These are phyloP conservation scores for Limnephilus rhombicus DNA, from an alignment of 2,888 invertebrate genomes.

Conservation along the genomic window DNA sequence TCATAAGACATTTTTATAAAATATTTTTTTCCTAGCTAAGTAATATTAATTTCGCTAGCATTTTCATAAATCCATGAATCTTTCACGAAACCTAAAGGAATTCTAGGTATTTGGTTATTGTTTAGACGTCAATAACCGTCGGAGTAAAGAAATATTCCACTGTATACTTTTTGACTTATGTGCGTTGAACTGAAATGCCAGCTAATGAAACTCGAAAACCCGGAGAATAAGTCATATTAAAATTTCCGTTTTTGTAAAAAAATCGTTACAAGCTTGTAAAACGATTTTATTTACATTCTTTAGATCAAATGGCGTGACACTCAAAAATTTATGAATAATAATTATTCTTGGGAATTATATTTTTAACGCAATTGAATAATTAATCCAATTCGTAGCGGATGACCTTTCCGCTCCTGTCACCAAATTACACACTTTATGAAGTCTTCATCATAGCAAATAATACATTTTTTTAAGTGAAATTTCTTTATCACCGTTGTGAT, in stretches of 20 bases:
- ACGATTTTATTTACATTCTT: background rate
- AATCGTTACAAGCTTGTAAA: background rate
- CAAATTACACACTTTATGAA: background rate
- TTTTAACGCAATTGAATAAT: background rate
- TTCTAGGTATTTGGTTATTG: background rate
- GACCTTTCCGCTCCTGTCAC: background rate
- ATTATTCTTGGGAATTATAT: background rate
- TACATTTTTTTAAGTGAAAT: too few species aligned
- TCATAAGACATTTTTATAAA: background rate
- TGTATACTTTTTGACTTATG: background rate
- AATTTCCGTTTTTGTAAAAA: background rate
- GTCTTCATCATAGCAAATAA: background rate
- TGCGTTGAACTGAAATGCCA: background rate
- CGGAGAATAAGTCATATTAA: background rate
- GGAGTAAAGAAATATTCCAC: background rate
- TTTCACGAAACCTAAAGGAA: background rate
- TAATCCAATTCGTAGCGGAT: background rate
- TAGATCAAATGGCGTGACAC: background rate
- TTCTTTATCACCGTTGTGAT: too few species aligned
- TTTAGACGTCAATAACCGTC: background rate
- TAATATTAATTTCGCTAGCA: background rate
- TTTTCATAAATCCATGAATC: background rate
- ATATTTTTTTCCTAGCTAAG: background rate
- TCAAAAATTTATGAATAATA: background rate
- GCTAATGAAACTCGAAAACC: background rate